phyloP scores from a whole-genome alignment of 1,140 invertebrate species.

The Papilio polytes region DNA sequence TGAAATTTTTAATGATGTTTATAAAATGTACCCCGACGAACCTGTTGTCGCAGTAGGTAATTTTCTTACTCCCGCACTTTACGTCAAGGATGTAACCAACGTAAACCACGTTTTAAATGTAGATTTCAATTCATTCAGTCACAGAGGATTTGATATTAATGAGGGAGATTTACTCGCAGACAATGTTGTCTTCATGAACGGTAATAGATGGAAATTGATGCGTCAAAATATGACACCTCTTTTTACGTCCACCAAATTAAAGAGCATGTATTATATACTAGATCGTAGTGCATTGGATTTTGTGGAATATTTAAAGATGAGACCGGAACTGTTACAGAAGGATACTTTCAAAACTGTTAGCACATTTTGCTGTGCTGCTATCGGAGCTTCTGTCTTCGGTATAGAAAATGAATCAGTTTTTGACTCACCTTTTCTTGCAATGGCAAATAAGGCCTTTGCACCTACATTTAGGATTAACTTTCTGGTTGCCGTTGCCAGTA shows the following conservation, averaged over 20 bases:
- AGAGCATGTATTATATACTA: slow-evolving; percentile 50
- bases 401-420: slow-evolving; percentile 47
- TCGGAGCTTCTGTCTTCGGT: slow-evolving; percentile 55
- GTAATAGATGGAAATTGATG: slow-evolving; percentile 42
- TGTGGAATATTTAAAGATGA: slow-evolving; percentile 49
- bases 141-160: slow-evolving; percentile 75
- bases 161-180: slow-evolving; percentile 81
- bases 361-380: slow-evolving; percentile 51
- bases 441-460: slow-evolving; percentile 8
- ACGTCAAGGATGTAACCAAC: slow-evolving; percentile 79
- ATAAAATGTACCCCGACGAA: slow-evolving; percentile 44
- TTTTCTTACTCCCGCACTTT: slow-evolving; percentile 67
- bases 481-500: not conserved
- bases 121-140: slow-evolving; percentile 79
- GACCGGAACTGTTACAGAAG: slow-evolving; percentile 47
- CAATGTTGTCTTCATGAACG: slow-evolving; percentile 81
- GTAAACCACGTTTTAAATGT: slow-evolving; percentile 55
- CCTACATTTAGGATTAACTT: slow-evolving; percentile 14
- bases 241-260: slow-evolving; percentile 58
- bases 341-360: slow-evolving; percentile 44
- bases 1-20: slow-evolving; percentile 44
- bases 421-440: not conserved
- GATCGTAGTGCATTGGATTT: slow-evolving; percentile 64
- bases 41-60: slow-evolving; percentile 64
- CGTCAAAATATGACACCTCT: slow-evolving; percentile 71